phyloP scores from a whole-genome alignment of 2,888 invertebrate genomes.

The Rotaria sp. region DNA sequence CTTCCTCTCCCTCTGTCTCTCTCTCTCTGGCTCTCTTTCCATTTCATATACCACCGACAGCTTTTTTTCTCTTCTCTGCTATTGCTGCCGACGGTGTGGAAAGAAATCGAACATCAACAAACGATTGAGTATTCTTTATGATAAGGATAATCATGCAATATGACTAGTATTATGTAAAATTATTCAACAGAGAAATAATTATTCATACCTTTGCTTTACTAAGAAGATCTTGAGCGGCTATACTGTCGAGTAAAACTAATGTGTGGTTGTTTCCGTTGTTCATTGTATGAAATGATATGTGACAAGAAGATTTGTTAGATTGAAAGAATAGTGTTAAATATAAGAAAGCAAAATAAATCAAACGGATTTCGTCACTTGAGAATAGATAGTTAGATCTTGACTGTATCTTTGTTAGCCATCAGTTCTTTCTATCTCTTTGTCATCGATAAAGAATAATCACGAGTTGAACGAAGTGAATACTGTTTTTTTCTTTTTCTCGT shows the following conservation, averaged over 20 bases:
- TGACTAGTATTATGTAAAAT: too few species aligned
- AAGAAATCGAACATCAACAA: background rate
- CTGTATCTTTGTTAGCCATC: constrained; percentile 22
- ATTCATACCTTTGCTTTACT: constrained; percentile 12
- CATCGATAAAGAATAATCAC: constrained; percentile 14
- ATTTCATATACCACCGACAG: background rate
- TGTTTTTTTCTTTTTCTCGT: background rate
- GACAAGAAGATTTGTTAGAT: background rate
- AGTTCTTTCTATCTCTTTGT: constrained; percentile 8
- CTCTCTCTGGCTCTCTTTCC: background rate
- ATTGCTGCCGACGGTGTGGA: background rate
- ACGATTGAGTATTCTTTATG: background rate
- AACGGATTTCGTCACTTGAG: background rate
- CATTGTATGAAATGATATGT: background rate
- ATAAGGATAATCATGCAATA: background rate
- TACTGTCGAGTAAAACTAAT: background rate
- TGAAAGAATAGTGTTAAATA: background rate
- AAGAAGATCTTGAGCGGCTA: background rate
- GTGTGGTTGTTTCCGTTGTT: background rate
- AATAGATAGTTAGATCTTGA: constrained; percentile 3
- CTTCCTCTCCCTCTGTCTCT: background rate
- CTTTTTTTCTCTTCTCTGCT: background rate
- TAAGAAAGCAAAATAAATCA: background rate
- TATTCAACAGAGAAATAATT: background rate
- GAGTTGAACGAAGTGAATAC: background rate